These are phyloP conservation scores for Cinara cedri DNA, from an alignment of 2,888 invertebrate genomes.

Conservation along the genomic window DNA sequence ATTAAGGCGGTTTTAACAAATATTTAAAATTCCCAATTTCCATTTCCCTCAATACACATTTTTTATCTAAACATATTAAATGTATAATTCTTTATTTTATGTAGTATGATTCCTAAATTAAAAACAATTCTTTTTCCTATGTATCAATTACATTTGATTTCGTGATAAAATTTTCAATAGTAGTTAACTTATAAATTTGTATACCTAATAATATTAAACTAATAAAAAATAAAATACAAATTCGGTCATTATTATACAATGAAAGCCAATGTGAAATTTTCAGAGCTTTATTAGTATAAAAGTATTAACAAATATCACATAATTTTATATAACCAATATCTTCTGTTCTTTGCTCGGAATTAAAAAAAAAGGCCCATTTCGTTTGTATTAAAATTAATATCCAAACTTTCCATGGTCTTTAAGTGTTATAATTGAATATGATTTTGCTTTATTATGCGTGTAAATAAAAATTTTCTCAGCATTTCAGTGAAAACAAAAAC, in stretches of 20 bases:
- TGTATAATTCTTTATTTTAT: too few species aligned
- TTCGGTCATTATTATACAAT: neutral
- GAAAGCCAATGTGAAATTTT: neutral
- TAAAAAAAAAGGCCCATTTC: neutral
- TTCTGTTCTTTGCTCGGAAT: neutral
- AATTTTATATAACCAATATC: neutral
- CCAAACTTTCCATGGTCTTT: constrained; percentile 15
- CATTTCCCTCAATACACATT: too few species aligned
- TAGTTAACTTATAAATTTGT: too few species aligned
- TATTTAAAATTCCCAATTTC: too few species aligned
- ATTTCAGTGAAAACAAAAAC: neutral
- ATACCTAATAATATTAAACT: too few species aligned
- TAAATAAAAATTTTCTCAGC: constrained; percentile 15
- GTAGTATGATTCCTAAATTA: too few species aligned
- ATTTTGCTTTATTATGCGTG: constrained; percentile 35
- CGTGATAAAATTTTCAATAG: too few species aligned
- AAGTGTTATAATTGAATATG: constrained; percentile 37
- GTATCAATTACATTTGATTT: too few species aligned
- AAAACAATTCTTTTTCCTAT: too few species aligned
- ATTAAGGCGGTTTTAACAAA: too few species aligned
- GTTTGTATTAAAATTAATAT: constrained; percentile 35
- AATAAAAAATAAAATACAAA: too few species aligned
- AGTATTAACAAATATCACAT: neutral
- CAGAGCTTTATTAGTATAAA: neutral
- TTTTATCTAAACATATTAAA: too few species aligned